Evolutionary conservation across 2,113 vertebrate genomes (phyloP).

Genomic region (Xenus cinereus): DNA sequence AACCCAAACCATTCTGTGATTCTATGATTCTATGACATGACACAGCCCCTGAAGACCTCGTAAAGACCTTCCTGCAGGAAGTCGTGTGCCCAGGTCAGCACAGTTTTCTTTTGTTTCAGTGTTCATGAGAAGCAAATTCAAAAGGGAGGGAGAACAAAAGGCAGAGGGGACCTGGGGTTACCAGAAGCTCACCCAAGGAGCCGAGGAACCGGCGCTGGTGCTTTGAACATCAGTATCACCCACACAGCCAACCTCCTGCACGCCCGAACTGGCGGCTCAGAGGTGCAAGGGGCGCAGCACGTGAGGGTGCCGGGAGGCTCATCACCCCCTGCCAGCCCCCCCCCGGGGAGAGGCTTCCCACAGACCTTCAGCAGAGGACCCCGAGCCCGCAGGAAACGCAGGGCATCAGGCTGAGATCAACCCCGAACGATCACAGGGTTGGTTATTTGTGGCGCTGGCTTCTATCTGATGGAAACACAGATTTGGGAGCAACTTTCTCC

Average conservation of each 20-base stretch:
- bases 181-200: neutral
- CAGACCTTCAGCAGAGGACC: neutral
- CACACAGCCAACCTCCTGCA: neutral
- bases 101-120: neutral
- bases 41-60: neutral
- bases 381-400: neutral
- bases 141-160: neutral
- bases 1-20: too few species aligned
- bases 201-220: neutral
- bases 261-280: neutral
- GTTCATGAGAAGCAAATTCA: fast-evolving
- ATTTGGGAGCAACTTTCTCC: neutral
- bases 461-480: neutral
- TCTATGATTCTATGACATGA: too few species aligned
- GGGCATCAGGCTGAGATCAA: neutral
- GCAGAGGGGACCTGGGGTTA: neutral
- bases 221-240: neutral
- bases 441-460: neutral
- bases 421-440: neutral
- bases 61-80: neutral
- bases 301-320: neutral
- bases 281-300: neutral
- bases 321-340: neutral
- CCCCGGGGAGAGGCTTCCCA: neutral
- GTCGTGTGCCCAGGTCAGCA: fast-evolving